Base-by-base conservation (phyloP, 2,113 vertebrate species). In the Tringa solitaria region DNA sequence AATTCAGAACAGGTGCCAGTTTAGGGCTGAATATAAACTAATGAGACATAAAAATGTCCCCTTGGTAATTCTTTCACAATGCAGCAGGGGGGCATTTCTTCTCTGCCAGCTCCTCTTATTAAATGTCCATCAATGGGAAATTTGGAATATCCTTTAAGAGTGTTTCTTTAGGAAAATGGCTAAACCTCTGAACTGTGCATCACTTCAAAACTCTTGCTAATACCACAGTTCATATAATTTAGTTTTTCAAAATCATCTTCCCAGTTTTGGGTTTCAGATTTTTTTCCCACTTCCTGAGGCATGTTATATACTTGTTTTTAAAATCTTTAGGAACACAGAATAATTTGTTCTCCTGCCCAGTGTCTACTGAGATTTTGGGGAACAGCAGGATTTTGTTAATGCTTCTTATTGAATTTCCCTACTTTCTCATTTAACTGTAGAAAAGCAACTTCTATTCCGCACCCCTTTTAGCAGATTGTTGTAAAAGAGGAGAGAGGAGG, bases 401-500 rank as follows among this genome's bases (percentile, higher is more conserved):
- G 82, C 74, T 95, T 68, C 83, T 83, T 76, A 96, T 89, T 96
- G 84, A 97, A 91, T 89, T 91, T 97, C 78, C 81, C 80, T 93
- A 91, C 94, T 76, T 73, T 77, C 69, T 69, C 77, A 89, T 92
- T 90, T 91, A 78, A 94, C 88, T 60, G 59, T 87, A 92, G 93
- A 87, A 95, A 94, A 90, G 80, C 90, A 91, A 97, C 94, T 97
- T 95, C 90, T 81, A 91, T 96, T 96, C 83, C 3, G 19, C 43
- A 88, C 87, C 86, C 96, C 92, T 95, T 96, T 97, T 70, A 97
- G 95, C 97, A 97, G 97, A 97, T 96, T 98, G 85, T 82, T 90
- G 96, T 93, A 96, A 97, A 97, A 96, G 96, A 83, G 43, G 91
- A 90, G 95, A 96, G 95, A 39, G 91, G 46, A 79, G 53, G 22